phyloP scores from a whole-genome alignment of 2,888 invertebrate species.

The Leptogaster cylindrica region DNA sequence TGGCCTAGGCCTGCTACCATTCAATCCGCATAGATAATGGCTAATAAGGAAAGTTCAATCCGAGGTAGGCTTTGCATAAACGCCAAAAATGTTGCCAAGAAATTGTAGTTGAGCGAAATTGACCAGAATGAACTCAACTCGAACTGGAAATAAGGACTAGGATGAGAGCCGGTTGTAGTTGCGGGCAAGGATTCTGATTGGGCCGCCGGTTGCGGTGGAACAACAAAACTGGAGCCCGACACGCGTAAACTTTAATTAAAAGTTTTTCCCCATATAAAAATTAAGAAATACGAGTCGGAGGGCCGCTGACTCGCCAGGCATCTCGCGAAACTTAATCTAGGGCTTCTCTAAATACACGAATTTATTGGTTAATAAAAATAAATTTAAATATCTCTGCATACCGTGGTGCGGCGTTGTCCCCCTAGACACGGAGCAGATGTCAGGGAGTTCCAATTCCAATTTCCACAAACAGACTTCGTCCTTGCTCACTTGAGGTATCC shows the following conservation, averaged over 20 bases:
- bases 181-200: constrained; percentile 16
- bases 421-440: constrained; percentile 3
- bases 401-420: constrained; percentile 30
- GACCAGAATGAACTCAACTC: neutral
- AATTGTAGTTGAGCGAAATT: constrained; percentile 21
- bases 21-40: constrained; percentile 42
- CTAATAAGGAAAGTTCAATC: constrained; percentile 38
- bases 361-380: constrained; percentile 58
- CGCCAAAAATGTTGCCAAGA: constrained; percentile 22
- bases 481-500: neutral
- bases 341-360: constrained; percentile 56
- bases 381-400: constrained; percentile 54
- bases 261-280: constrained; percentile 46
- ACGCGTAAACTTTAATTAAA: constrained; percentile 48
- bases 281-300: constrained; percentile 46
- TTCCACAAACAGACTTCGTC: neutral
- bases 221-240: constrained; percentile 31
- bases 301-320: neutral
- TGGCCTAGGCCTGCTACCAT: constrained; percentile 27
- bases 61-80: constrained; percentile 42
- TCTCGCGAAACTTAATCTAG: constrained; percentile 45
- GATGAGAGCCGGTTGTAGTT: neutral
- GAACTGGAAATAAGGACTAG: neutral
- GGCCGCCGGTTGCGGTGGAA: constrained; percentile 19
- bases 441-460: constrained; percentile 9